Evolutionary conservation across 2,888 invertebrate species (phyloP), one percentile per base, ranked within the genome.

Genomic region (Parapristionchus giblindavisi): DNA sequence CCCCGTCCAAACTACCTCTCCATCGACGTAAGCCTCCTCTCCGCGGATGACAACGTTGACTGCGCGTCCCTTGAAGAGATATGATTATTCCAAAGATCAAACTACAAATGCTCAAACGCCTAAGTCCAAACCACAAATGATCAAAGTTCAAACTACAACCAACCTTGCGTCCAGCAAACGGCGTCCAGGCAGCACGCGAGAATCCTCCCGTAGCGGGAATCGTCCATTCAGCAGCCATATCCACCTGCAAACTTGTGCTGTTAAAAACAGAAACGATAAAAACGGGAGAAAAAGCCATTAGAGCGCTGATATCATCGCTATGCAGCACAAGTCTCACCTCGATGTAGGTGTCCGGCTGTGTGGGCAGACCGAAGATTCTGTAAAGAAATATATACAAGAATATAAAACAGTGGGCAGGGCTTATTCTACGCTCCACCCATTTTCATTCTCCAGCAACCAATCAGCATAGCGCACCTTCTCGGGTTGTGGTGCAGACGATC

Each of bases 101-200:
- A 8, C 8, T 43, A 8, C 8, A 43, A 14, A 43, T 8, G 43
- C 43, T 8, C 43, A 43, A 43, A 8, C 43, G 43, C 17, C 8
- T 14, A 8, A 14, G 11, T 43, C 43, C 43, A 43, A 17, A 8
- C 43, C 8, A 8, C 17, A 8, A 43, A 43, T 17, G 8, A 14
- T 43, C 43, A 56, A 11, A 32, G 32, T 60, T 4, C 36, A n/a
- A 34, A 6, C n/a, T 14, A 32, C 36, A 56, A 34, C 17, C 54
- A 34, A 71, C 71, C 71, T 71, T 71, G 21, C n/a, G 24, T 56
- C 97, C 97, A 34, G 94, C 93, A 89, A 98, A 99, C 0, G 99
- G 99, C 0, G 98, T 96, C 99, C 99, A 99, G 83, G 93, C 92
- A 0, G 97, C 93, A 90, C 96, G 97, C 27, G 94, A 93, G 89